phyloP scores from a whole-genome alignment of 2,113 vertebrate genomes.

The Polyodon spathula region DNA sequence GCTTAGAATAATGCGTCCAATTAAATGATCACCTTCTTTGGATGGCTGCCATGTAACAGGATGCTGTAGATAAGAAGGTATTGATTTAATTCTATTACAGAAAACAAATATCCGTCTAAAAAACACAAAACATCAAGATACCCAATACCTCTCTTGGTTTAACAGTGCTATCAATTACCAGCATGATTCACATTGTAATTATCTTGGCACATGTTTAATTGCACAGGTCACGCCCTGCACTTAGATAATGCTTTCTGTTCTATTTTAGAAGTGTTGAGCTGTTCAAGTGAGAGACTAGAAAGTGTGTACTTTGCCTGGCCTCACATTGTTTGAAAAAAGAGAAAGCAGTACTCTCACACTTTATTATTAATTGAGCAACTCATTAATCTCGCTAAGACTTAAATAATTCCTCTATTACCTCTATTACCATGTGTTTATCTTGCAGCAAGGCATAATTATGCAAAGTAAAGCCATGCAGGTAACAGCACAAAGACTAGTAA shows the following conservation, averaged over 20 bases:
- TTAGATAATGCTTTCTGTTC: not conserved
- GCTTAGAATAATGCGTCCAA: slow-evolving; percentile 92
- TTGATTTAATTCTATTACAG: slow-evolving; percentile 9
- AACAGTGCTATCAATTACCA: not conserved
- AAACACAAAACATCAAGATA: not conserved
- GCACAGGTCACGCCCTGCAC: not conserved
- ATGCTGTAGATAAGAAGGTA: slow-evolving; percentile 59
- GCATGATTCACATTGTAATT: not conserved
- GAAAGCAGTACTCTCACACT: no score
- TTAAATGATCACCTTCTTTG: slow-evolving; percentile 94
- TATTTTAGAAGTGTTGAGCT: not conserved
- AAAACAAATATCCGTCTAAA: not conserved
- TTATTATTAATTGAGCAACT: no score
- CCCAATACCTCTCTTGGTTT: not conserved
- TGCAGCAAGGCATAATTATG: no score
- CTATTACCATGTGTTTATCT: no score
- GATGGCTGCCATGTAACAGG: slow-evolving; percentile 96
- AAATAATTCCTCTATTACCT: no score
- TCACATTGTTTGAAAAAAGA: no score
- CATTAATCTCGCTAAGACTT: no score
- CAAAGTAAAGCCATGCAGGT: no score
- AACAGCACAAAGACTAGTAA: no score
- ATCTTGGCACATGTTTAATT: not conserved
- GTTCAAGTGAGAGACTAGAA: not conserved
- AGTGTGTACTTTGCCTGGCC: no score